phyloP scores from a whole-genome alignment of 2,113 vertebrate genomes.

The Percopsis transmontana region DNA sequence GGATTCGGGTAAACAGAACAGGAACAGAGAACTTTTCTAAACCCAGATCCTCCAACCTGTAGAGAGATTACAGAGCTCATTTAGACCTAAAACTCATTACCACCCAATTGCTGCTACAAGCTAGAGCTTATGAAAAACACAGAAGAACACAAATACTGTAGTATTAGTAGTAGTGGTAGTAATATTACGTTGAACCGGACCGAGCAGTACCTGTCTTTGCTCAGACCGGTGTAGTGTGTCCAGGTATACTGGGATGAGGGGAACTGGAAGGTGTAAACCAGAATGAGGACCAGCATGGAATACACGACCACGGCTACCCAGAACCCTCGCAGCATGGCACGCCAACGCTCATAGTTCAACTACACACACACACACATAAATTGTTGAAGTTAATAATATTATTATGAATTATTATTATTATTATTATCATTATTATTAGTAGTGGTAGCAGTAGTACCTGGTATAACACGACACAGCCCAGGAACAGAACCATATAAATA shows the following conservation, averaged over 20 bases:
- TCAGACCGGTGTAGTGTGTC: conserved; percentile 91
- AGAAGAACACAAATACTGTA: no score
- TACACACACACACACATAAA: conserved; percentile 52
- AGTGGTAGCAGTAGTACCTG: conserved; percentile 81
- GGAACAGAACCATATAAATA: conserved; percentile 97
- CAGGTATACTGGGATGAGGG: conserved; percentile 87
- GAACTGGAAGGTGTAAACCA: conserved; percentile 97
- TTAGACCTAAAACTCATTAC: background rate
- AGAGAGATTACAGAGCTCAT: background rate
- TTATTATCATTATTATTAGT: background rate
- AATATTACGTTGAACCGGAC: no score
- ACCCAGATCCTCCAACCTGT: conserved; percentile 88
- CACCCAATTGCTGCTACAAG: no score
- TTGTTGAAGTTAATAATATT: background rate
- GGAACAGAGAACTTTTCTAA: conserved; percentile 87
- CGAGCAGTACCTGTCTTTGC: conserved; percentile 57
- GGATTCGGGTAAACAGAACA: conserved; percentile 91
- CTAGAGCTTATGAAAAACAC: no score
- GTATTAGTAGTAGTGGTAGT: no score
- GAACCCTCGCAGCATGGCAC: conserved; percentile 89
- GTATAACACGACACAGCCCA: conserved; percentile 93
- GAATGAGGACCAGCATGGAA: conserved; percentile 93
- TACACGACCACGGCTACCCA: conserved; percentile 97
- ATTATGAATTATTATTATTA: background rate
- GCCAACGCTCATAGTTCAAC: conserved; percentile 95